Evolutionary conservation across 2,797 vertebrate genomes (phyloP), one percentile per base, ranked within the genome.

Genomic region (Graptemys geographica): DNA sequence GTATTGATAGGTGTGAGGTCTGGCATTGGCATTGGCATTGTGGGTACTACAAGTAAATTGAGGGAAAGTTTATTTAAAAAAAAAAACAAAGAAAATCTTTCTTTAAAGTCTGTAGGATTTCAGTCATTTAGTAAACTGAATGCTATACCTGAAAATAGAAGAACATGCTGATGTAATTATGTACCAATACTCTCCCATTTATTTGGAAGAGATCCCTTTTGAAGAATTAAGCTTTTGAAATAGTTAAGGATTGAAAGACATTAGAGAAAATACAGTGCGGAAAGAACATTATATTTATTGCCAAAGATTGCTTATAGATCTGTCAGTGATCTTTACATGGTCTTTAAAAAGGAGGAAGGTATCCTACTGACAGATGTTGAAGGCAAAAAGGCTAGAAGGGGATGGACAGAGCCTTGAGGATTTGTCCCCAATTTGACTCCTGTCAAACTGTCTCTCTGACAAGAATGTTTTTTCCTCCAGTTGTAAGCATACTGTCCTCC

Each of bases 401-500:
- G 95, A 92, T 94, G 94, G 94, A 96, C 96, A 92, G 83, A 94
- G 51, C 94, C 93, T 95, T 59, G 88, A 94, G 93, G 96, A 96
- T 96, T 97, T 98, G 98, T 97, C 98, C 98, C 97, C 96, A 92
- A 90, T 96, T 96, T 98, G 98, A 98, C 98, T 98, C 96, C 98
- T 98, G 98, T 98, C 98, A 98, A 97, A 97, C 93, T 96, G 95
- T 97, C 96, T 97, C 81, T 97, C 96, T 98, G 97, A 98, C 97
- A 94, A 97, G 98, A 97, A 97, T 99, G 98, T 99, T 99, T 99
- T 98, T 99, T 98, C 98, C 98, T 98, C 97, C 92, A 85, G 94
- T 98, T 97, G 96, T 97, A 95, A 98, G 91, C 87, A 41, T 69
- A 87, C 62, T 86, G 93, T 93, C 91, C 98, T 98, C 94, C 85